Conservation (phyloP, 2,797 vertebrate genomes). For the Phoeniculus purpureus region DNA sequence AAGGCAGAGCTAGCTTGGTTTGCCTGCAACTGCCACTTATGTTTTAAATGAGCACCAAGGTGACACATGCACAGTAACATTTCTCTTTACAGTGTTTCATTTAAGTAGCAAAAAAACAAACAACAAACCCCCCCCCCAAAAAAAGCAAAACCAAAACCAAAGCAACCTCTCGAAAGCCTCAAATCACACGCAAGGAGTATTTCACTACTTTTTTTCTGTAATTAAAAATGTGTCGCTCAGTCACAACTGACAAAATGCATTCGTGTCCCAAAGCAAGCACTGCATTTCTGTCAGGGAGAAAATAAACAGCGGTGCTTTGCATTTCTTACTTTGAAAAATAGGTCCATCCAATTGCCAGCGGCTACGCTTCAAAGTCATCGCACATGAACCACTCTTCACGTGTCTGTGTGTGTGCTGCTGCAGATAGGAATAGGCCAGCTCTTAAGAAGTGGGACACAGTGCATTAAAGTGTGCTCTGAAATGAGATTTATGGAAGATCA, state of each 20-base stretch:
- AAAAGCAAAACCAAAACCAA: not conserved
- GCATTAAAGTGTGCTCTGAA: constrained; percentile 1
- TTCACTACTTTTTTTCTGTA: rapidly evolving
- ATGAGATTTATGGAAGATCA: constrained; percentile 30
- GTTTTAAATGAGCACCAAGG: not conserved
- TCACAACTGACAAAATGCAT: not conserved
- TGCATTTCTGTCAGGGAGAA: not conserved
- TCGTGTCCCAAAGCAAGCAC: not conserved
- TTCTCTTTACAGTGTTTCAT: not conserved
- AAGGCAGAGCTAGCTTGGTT: not conserved
- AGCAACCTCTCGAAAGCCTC: not conserved
- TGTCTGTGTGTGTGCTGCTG: constrained; percentile 25
- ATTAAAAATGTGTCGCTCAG: not conserved
- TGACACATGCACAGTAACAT: not conserved
- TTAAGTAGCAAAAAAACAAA: not conserved
- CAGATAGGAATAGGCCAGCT: not conserved
- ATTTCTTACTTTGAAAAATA: constrained; percentile 6
- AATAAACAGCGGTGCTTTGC: constrained; percentile 1
- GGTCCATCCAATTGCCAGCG: not conserved
- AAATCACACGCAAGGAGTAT: not conserved
- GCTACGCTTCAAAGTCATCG: constrained; percentile 40
- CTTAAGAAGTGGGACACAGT: not conserved
- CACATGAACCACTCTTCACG: not conserved
- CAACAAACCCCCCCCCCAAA: not conserved
- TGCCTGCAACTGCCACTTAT: not conserved